A percentile compares a stretch with the other conserved stretches of the same genome.
Evolutionary conservation across 2,797 vertebrate genomes (phyloP).

Genomic region (Cyprinodon diabolis): DNA sequence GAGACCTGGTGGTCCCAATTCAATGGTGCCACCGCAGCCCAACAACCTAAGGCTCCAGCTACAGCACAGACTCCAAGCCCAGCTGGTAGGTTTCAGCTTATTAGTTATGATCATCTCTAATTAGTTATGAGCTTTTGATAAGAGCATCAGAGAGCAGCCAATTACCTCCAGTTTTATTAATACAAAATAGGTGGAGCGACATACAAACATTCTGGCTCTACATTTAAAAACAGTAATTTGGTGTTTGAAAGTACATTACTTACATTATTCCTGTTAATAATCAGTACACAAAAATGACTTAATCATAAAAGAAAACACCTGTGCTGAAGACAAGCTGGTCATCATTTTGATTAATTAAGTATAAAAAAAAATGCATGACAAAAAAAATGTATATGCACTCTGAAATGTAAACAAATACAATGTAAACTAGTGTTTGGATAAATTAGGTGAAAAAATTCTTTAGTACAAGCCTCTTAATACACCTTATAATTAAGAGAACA

Average conservation of each 20-base stretch:
- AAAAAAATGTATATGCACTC: neutral
- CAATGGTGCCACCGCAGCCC: constrained; percentile 84
- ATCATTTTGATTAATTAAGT: neutral
- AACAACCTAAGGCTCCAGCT: constrained; percentile 94
- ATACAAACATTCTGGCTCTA: too few species aligned
- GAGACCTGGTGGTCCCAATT: constrained; percentile 79
- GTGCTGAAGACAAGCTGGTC: neutral
- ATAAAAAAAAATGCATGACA: neutral
- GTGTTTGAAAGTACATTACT: neutral
- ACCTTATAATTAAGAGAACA: too few species aligned
- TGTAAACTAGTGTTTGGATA: neutral
- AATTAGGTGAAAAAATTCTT: neutral
- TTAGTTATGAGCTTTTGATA: neutral
- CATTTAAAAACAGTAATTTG: neutral
- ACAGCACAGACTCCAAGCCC: constrained; percentile 94
- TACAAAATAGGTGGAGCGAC: neutral
- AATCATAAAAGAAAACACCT: neutral
- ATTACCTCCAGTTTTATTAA: too few species aligned
- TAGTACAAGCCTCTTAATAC: too few species aligned
- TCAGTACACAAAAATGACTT: neutral
- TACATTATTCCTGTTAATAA: neutral
- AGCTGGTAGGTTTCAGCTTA: constrained; percentile 82
- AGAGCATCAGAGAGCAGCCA: neutral
- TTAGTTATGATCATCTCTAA: neutral
- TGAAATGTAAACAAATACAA: neutral